Percentiles rank a stretch among this genome's conserved stretches.
phyloP scores from a whole-genome alignment of 2,797 vertebrate genomes.

The Myotis pilosus region DNA sequence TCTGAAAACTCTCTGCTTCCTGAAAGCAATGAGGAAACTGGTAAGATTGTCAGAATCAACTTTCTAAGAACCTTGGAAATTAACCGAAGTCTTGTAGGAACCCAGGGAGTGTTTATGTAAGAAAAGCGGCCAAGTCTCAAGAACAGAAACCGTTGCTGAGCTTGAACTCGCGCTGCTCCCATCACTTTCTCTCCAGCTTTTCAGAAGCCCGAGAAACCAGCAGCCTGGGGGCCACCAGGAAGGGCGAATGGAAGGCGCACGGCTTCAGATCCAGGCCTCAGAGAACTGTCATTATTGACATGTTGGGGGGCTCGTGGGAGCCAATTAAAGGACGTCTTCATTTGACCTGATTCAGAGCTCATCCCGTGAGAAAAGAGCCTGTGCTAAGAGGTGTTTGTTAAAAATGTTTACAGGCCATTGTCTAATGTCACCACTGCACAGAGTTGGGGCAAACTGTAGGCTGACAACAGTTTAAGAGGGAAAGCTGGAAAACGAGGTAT shows the following conservation, averaged over 20 bases:
- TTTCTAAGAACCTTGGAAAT: not conserved
- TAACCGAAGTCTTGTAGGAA: not conserved
- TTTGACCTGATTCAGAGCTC: not conserved
- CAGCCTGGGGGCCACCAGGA: not conserved
- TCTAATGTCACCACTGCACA: not conserved
- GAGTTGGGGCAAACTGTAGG: not conserved
- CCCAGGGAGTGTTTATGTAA: not conserved
- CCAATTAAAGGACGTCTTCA: not conserved
- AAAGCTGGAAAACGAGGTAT: not conserved
- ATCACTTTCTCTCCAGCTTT: not conserved
- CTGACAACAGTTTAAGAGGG: not conserved
- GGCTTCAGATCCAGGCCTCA: not conserved
- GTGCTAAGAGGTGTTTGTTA: not conserved
- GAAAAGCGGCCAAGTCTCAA: not conserved
- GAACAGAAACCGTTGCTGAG: not conserved
- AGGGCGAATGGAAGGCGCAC: too few species aligned
- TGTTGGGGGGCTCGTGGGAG: not conserved
- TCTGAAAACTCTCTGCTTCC: not conserved
- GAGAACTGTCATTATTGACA: not conserved
- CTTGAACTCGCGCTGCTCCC: not conserved
- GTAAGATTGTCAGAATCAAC: not conserved
- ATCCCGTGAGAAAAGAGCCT: not conserved
- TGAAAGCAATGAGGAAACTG: not conserved
- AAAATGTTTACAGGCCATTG: not conserved
- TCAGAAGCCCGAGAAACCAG: not conserved